These are phyloP conservation scores for Dicyrtomina minuta DNA, from an alignment of 2,888 invertebrate species.

Conservation along the genomic window DNA sequence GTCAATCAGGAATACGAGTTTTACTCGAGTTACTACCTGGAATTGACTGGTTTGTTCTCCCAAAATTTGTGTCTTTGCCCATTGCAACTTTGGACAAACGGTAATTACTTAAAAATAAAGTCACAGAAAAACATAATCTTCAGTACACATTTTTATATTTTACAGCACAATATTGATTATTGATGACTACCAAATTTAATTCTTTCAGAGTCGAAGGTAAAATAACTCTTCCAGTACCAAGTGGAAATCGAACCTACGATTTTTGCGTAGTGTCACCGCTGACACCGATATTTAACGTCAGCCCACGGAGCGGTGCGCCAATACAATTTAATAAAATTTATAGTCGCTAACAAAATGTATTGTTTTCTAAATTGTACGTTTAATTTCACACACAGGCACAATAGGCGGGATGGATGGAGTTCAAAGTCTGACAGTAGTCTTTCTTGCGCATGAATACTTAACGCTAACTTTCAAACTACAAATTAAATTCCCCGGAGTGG, in stretches of 20 bases:
- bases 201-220: constrained; percentile 11
- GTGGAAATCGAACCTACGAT: not conserved
- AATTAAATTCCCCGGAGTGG: constrained; percentile 16
- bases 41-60: constrained; percentile 15
- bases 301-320: constrained; percentile 9
- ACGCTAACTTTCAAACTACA: constrained; percentile 15
- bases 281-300: constrained; percentile 7
- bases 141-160: too few relatives aligned
- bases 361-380: not conserved
- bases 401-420: constrained; percentile 16
- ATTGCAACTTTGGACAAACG: constrained; percentile 5
- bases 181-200: too few relatives aligned
- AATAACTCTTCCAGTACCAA: constrained; percentile 13
- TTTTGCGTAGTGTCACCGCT: constrained; percentile 15
- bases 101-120: constrained; percentile 1
- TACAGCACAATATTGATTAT: too few relatives aligned
- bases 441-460: constrained; percentile 23
- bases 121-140: too few relatives aligned
- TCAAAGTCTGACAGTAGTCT: not conserved
- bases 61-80: constrained; percentile 18
- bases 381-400: not conserved
- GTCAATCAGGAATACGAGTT: not conserved
- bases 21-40: constrained; percentile 13
- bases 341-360: not conserved
- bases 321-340: not conserved